Evolutionary conservation across 2,113 vertebrate genomes (phyloP).

Genomic region (Lepus americanus): DNA sequence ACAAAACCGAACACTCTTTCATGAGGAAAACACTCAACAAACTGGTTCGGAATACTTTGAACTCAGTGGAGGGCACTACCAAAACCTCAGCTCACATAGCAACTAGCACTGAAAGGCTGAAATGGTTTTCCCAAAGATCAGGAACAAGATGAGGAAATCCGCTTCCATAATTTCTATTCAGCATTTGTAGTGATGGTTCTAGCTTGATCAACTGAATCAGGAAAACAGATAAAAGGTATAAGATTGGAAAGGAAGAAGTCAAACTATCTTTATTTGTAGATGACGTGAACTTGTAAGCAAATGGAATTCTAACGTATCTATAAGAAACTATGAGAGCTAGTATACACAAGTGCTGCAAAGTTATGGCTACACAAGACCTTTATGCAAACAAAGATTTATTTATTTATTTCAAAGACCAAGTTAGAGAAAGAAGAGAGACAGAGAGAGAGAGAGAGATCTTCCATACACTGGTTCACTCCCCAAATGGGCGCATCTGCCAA

Average conservation of each 20-base stretch:
- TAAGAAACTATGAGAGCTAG: background rate
- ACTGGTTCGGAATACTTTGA: background rate
- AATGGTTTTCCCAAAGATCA: background rate
- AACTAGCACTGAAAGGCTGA: background rate
- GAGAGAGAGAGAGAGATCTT: too few species aligned
- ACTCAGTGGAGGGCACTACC: background rate
- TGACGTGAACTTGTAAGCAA: slow-evolving; percentile 24
- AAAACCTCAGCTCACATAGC: background rate
- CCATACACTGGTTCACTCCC: too few species aligned
- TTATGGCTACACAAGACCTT: background rate
- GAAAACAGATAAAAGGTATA: slow-evolving; percentile 4
- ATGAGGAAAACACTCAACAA: background rate
- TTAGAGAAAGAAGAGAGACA: too few species aligned
- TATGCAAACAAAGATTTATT: background rate
- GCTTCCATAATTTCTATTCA: background rate
- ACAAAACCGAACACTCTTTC: background rate
- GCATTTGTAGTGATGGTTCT: background rate
- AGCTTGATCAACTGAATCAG: background rate
- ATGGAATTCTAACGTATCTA: background rate
- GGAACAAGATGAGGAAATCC: background rate
- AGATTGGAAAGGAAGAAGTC: background rate
- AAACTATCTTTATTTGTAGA: background rate
- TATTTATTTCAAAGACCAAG: too few species aligned
- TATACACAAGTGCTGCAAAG: background rate
- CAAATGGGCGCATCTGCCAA: too few species aligned